phyloP scores from a whole-genome alignment of 2,888 invertebrate genomes.

The Pristionchus maxplancki region DNA sequence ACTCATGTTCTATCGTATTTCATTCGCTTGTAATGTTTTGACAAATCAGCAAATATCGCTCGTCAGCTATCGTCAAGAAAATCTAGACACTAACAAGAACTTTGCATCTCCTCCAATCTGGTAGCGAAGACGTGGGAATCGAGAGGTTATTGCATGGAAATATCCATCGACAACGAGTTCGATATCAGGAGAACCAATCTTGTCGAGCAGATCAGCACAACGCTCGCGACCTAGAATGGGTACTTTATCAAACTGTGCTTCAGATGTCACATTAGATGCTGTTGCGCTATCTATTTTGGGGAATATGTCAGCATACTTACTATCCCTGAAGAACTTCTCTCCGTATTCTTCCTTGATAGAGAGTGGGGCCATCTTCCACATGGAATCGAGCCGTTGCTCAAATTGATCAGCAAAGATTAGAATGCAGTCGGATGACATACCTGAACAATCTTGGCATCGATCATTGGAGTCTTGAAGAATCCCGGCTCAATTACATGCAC shows the following conservation, averaged over 20 bases:
- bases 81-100: not conserved
- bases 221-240: conserved; percentile 56
- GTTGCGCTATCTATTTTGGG: no score
- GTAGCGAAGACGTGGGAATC: conserved; percentile 23
- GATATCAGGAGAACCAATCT: conserved; percentile 55
- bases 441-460: not conserved
- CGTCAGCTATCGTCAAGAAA: no score
- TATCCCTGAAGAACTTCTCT: conserved; percentile 54
- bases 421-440: not conserved
- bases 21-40: no score
- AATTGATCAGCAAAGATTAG: no score
- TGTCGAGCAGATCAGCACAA: conserved; percentile 54
- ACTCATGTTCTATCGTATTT: no score
- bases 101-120: conserved; percentile 20
- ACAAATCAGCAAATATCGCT: no score
- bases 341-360: conserved; percentile 61
- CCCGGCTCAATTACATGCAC: conserved; percentile 75
- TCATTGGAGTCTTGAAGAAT: conserved; percentile 71
- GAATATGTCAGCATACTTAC: conserved; percentile 40
- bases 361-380: conserved; percentile 34
- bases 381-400: not conserved
- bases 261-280: no score
- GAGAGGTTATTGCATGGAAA: conserved; percentile 71
- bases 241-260: no score
- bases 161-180: conserved; percentile 68